Evolutionary conservation across 2,888 invertebrate species (phyloP).

Genomic region (Ommatoiulus sabulosus): DNA sequence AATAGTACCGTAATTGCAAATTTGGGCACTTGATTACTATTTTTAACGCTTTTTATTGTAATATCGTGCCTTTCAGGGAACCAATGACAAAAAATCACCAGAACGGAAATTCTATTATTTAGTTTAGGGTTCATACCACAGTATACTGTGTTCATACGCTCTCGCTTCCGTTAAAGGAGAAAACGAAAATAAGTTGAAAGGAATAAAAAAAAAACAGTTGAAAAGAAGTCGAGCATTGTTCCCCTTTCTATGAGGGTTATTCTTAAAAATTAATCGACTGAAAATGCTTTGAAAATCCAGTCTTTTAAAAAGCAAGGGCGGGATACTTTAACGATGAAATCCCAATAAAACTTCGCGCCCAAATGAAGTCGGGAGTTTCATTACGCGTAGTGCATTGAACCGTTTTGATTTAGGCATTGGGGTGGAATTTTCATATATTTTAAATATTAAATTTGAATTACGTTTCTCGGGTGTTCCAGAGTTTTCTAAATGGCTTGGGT

Average conservation of each 20-base stretch:
- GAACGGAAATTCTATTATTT: slow-evolving; percentile 5
- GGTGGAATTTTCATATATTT: not conserved
- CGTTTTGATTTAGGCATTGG: not conserved
- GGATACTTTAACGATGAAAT: not conserved
- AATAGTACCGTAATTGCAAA: not conserved
- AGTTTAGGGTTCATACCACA: not conserved
- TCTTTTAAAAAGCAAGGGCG: not conserved
- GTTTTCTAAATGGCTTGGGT: not conserved
- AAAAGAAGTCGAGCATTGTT: slow-evolving; percentile 6
- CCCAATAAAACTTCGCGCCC: not conserved
- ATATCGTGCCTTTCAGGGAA: not conserved
- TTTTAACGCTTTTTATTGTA: not conserved
- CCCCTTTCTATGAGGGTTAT: not conserved
- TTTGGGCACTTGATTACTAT: not conserved
- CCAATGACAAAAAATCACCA: not conserved
- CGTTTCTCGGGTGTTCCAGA: not conserved
- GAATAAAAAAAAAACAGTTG: not conserved
- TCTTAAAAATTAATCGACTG: slow-evolving; percentile 17
- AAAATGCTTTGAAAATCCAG: not conserved
- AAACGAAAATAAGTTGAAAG: not conserved
- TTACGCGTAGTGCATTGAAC: not conserved
- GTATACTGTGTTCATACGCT: not conserved
- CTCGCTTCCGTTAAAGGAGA: not conserved
- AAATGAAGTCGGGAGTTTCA: not conserved
- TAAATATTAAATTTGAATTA: not conserved